These are phyloP conservation scores for Nemapogon koenigi DNA, from an alignment of 2,888 invertebrate species.

Conservation along the genomic window DNA sequence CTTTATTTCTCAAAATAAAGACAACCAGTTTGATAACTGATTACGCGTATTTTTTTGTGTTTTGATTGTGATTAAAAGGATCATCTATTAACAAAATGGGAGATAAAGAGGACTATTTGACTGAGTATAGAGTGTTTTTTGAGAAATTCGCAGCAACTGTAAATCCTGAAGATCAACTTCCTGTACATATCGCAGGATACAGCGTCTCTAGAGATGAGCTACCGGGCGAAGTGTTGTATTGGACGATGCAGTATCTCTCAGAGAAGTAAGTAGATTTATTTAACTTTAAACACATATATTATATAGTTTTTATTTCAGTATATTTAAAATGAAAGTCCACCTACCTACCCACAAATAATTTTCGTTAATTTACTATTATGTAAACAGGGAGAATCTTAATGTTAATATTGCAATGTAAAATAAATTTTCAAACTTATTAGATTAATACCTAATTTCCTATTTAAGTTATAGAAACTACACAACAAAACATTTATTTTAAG, in stretches of 20 bases:
- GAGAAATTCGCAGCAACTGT: slow-evolving; percentile 73
- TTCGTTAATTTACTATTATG: no score
- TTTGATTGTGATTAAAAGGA: neutral
- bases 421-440: no score
- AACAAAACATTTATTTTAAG: no score
- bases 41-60: no score
- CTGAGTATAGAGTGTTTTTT: slow-evolving; percentile 73
- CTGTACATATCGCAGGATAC: slow-evolving; percentile 74
- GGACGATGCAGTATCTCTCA: slow-evolving; percentile 77
- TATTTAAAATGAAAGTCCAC: no score
- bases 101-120: slow-evolving; percentile 73
- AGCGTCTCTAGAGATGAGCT: slow-evolving; percentile 73
- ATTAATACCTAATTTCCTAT: no score
- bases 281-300: slow-evolving; percentile 53
- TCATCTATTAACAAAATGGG: slow-evolving; percentile 32
- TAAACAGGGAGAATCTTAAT: no score
- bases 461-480: no score
- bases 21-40: no score
- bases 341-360: no score
- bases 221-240: slow-evolving; percentile 76
- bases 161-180: slow-evolving; percentile 75
- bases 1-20: no score
- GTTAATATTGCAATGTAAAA: no score
- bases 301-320: neutral
- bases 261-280: slow-evolving; percentile 69